Conservation (phyloP, 2,113 vertebrate genomes). For the Ivindomyrus marchei region DNA sequence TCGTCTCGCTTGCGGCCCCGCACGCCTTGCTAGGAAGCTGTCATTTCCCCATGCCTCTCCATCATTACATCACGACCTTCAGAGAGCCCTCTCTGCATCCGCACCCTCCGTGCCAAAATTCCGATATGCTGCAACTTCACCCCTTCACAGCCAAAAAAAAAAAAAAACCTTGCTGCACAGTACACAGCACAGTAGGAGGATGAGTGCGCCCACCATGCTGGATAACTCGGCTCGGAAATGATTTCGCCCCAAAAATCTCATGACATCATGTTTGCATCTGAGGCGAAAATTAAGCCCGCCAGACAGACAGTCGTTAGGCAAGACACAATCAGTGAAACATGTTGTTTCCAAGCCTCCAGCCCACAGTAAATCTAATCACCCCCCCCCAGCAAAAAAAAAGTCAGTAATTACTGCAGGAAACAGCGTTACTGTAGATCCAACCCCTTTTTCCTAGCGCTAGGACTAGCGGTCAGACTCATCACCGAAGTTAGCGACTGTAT, state of each 20-base stretch:
- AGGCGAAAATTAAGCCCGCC: background rate
- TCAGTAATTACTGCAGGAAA: background rate
- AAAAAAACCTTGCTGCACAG: background rate
- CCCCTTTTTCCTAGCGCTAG: background rate
- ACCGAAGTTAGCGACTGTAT: background rate
- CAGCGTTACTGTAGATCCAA: background rate
- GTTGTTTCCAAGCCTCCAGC: slow-evolving; percentile 1
- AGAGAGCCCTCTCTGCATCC: background rate
- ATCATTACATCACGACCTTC: background rate
- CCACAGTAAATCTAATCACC: background rate
- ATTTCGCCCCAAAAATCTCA: slow-evolving; percentile 8
- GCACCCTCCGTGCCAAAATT: background rate
- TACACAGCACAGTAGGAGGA: background rate
- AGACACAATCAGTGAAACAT: slow-evolving; percentile 15
- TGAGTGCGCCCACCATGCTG: background rate
- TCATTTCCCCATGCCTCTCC: background rate
- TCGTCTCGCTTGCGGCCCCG: background rate
- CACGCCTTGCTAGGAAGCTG: background rate
- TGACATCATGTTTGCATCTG: background rate
- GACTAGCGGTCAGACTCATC: background rate
- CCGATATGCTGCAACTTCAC: background rate
- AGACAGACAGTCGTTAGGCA: background rate
- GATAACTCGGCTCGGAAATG: background rate
- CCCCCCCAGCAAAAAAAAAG: background rate
- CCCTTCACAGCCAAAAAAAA: background rate